Evolutionary conservation across 2,797 vertebrate species (phyloP).

Genomic region (Rhinichthys osculus): DNA sequence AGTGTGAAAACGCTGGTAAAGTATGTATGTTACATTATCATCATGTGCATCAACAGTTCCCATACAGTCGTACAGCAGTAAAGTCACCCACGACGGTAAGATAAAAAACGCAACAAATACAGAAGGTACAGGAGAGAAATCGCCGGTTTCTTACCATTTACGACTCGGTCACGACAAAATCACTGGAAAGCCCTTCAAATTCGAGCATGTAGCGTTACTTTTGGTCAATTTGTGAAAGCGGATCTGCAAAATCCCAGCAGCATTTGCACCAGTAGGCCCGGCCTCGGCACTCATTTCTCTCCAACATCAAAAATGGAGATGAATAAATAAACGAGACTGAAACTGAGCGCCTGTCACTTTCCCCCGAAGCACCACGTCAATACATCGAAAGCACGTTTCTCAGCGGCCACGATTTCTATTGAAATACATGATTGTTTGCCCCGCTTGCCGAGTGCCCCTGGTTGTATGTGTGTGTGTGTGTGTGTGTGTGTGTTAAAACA

Average conservation of each 20-base stretch:
- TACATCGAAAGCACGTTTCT: constrained; percentile 67
- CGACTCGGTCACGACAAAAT: constrained; percentile 77
- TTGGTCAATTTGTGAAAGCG: constrained; percentile 78
- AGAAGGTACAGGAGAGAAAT: constrained; percentile 64
- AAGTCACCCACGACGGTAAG: constrained; percentile 51
- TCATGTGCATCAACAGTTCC: constrained; percentile 52
- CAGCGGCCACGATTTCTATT: constrained; percentile 69
- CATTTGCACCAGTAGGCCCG: constrained; percentile 79
- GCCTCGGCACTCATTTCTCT: constrained; percentile 81
- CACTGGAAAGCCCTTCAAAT: constrained; percentile 68
- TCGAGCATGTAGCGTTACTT: constrained; percentile 74
- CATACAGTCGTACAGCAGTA: constrained; percentile 34
- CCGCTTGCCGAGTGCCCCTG: constrained; percentile 81
- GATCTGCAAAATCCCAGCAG: constrained; percentile 80
- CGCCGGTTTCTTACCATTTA: constrained; percentile 81
- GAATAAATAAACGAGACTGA: constrained; percentile 48
- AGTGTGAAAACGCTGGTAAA: constrained; percentile 27
- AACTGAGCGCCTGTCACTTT: constrained; percentile 61
- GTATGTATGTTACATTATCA: constrained; percentile 26
- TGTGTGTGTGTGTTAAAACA: constrained; percentile 74
- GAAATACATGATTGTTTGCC: constrained; percentile 77
- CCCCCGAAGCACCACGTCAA: constrained; percentile 65
- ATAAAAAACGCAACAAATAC: constrained; percentile 64
- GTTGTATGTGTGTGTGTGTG: constrained; percentile 68
- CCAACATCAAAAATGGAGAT: constrained; percentile 64